Conservation (phyloP, 2,888 invertebrate genomes). For the Caprella mutica region DNA sequence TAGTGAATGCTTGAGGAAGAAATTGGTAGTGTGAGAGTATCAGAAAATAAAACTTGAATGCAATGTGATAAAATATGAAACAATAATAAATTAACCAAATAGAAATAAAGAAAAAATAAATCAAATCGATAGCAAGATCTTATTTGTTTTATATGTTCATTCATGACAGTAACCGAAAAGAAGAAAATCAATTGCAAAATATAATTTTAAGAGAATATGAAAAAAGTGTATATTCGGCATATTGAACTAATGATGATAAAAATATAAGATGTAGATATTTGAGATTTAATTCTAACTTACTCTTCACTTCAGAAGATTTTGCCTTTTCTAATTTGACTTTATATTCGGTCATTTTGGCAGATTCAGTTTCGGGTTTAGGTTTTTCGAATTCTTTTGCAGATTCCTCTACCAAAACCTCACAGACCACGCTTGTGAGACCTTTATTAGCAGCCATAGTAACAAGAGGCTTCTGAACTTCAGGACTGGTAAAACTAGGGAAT, state of each 20-base stretch:
- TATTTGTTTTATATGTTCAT: no score
- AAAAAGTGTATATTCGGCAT: no score
- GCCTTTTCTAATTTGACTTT: conserved; percentile 26
- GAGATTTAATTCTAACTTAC: conserved; percentile 23
- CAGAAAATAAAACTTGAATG: no score
- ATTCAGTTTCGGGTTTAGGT: conserved; percentile 15
- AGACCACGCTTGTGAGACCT: conserved; percentile 26
- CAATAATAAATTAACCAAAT: no score
- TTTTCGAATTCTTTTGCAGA: conserved; percentile 17
- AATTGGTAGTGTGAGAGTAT: background rate
- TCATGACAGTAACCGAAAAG: no score
- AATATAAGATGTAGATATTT: no score
- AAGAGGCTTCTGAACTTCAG: conserved; percentile 22
- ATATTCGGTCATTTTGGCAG: conserved; percentile 23
- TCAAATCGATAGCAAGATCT: no score
- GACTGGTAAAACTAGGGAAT: conserved; percentile 21
- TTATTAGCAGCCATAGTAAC: conserved; percentile 28
- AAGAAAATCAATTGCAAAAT: no score
- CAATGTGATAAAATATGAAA: no score
- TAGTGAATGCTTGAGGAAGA: conserved; percentile 21
- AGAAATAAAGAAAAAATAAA: no score
- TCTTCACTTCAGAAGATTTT: conserved; percentile 27
- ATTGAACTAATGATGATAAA: no score
- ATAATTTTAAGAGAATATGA: no score
- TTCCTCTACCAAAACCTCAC: conserved; percentile 30